Evolutionary conservation across 1,140 invertebrate species (phyloP), one percentile per base, ranked within the genome.

Genomic region (Neuroterus valhalla): DNA sequence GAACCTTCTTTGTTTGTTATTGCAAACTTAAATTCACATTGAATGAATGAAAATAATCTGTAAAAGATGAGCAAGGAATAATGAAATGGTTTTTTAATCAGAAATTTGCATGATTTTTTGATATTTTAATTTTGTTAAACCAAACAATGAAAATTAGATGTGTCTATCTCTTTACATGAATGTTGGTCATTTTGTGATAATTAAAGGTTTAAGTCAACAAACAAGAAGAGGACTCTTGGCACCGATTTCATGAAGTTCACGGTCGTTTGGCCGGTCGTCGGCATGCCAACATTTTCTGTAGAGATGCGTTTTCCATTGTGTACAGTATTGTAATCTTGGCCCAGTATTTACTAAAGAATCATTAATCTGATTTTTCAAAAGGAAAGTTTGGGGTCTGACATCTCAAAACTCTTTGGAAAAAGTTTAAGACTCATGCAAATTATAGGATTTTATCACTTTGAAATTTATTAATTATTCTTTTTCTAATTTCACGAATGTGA

Each of bases 161-260:
- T 38, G 5, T 1, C 31, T 38, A 1, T 38, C 10, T 38, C 31
- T 38, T 38, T 38, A 38, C 10, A 31, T 38, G 21, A 62, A 31
- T 0, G 21, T 14, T 62, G 55, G 5, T 62, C 31, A 62, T 62
- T 62, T 38, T 62, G 14, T 62, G 55, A 17, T 62, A 26, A 62
- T 31, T 11, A 62, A 23, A 62, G 52, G 52, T 26, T 62, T 14
- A 62, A 62, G 26, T 31, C 55, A 62, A 62, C 55, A 26, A 62
- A 23, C 26, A 23, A 31, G 26, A 62, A 31, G 26, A 62, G n/a
- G 55, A 38, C 31, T 62, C 55, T 62, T 62, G 55, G 55, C 55
- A 62, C 3, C 55, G 55, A 38, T 62, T 62, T 62, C 55, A 31
- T 62, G 11, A 62, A 62, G 55, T 62, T 62, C 55, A 62, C 55